phyloP scores from a whole-genome alignment of 2,888 invertebrate genomes.

The Drosophila subquinaria region DNA sequence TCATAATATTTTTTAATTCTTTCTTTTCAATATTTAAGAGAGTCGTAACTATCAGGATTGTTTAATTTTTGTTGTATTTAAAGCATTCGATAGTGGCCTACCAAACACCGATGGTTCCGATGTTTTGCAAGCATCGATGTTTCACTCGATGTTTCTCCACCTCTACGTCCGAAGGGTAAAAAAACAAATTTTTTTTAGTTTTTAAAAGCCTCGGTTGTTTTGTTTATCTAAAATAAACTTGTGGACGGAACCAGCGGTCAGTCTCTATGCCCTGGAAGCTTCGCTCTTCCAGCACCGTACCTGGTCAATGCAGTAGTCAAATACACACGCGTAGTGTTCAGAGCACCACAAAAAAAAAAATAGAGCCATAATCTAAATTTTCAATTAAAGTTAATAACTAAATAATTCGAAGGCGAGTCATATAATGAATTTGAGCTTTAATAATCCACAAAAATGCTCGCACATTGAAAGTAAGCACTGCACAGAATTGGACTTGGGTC shows the following conservation, averaged over 20 bases:
- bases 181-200: conserved; percentile 45
- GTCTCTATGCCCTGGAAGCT: conserved; percentile 41
- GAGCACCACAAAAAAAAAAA: conserved; percentile 26
- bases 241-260: conserved; percentile 20
- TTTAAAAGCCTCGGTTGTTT: conserved; percentile 35
- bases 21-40: too few species aligned
- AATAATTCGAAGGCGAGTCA: conserved; percentile 20
- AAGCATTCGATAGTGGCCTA: too few species aligned
- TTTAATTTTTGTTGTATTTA: too few species aligned
- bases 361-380: conserved; percentile 62
- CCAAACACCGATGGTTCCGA: too few species aligned
- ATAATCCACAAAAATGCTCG: conserved; percentile 60
- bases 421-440: conserved; percentile 68
- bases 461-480: conserved; percentile 64
- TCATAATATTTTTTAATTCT: too few species aligned
- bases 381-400: conserved; percentile 57
- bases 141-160: too few species aligned
- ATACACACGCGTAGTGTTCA: conserved; percentile 28
- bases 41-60: too few species aligned
- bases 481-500: conserved; percentile 70
- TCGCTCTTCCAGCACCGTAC: conserved; percentile 41
- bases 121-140: too few species aligned
- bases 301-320: conserved; percentile 38
- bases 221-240: conserved; percentile 27
- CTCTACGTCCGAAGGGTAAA: conserved; percentile 18